Conservation (phyloP, 2,113 vertebrate species). For the Hippocampus mohnikei region DNA sequence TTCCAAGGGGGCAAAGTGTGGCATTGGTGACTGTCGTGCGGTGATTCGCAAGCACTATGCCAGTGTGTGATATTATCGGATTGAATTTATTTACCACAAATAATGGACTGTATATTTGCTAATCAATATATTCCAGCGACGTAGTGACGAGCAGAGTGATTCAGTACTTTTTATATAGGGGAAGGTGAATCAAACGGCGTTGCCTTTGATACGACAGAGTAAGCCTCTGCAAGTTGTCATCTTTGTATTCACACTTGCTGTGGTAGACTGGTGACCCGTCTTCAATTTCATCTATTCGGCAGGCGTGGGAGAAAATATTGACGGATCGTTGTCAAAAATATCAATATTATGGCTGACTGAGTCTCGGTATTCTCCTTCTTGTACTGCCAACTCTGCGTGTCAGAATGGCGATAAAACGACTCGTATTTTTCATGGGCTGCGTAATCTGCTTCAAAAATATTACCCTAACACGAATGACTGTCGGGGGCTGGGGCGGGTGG, state of each 20-base stretch:
- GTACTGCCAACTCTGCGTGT: not conserved
- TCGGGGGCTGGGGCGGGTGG: too few species aligned
- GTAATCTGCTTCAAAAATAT: not conserved
- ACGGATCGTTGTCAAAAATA: not conserved
- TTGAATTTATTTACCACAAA: not conserved
- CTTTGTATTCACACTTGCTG: too few species aligned
- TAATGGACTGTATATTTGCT: too few species aligned
- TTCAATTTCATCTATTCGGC: not conserved
- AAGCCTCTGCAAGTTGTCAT: too few species aligned
- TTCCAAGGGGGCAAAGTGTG: slow-evolving; percentile 31
- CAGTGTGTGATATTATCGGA: not conserved
- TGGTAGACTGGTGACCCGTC: too few species aligned
- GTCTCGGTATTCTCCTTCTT: not conserved
- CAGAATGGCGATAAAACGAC: not conserved
- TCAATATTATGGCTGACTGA: not conserved
- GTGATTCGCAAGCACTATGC: not conserved
- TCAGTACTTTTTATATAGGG: too few species aligned
- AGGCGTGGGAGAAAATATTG: not conserved
- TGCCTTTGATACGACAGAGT: too few species aligned
- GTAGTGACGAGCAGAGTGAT: too few species aligned
- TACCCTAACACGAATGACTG: not conserved
- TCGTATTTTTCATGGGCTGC: not conserved
- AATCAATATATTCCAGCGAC: too few species aligned
- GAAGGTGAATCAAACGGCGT: too few species aligned
- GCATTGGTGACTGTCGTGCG: slow-evolving; percentile 5